Percentiles rank a stretch among this genome's conserved stretches.
phyloP scores from a whole-genome alignment of 2,797 vertebrate species.

The Myripristis murdjan region DNA sequence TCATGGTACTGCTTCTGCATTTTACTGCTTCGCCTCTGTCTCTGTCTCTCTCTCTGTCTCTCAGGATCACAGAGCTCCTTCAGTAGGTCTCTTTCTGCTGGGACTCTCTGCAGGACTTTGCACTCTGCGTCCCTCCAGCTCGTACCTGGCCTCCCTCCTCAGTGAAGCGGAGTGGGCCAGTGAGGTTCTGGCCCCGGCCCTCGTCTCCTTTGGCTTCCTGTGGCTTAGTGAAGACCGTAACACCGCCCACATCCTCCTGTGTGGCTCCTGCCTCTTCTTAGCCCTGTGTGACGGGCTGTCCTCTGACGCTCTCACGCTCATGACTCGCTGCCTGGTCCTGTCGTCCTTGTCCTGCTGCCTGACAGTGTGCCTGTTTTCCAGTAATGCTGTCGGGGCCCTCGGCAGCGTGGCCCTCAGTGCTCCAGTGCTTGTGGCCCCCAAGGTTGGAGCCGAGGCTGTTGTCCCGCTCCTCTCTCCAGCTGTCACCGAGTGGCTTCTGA shows the following conservation, averaged over 20 bases:
- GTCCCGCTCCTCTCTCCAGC: slow-evolving; percentile 54
- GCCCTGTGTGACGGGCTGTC: slow-evolving; percentile 81
- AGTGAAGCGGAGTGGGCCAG: slow-evolving; percentile 78
- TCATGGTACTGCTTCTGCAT: neutral
- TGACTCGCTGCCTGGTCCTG: slow-evolving; percentile 82
- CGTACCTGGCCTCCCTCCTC: slow-evolving; percentile 61
- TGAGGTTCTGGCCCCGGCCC: slow-evolving; percentile 75
- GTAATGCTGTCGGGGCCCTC: slow-evolving; percentile 77
- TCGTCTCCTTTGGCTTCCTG: slow-evolving; percentile 84
- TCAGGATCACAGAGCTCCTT: slow-evolving; percentile 86
- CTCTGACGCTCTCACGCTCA: slow-evolving; percentile 73
- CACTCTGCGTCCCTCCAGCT: slow-evolving; percentile 52
- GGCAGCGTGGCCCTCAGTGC: slow-evolving; percentile 80
- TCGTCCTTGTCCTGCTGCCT: slow-evolving; percentile 85
- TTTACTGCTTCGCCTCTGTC: neutral
- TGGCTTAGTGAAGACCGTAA: slow-evolving; percentile 85
- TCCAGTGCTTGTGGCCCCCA: slow-evolving; percentile 72
- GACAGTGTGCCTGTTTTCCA: slow-evolving; percentile 83
- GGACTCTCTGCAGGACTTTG: slow-evolving; percentile 76
- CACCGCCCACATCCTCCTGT: slow-evolving; percentile 80
- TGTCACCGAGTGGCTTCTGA: slow-evolving; percentile 72
- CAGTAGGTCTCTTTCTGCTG: slow-evolving; percentile 81
- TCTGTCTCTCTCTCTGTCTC: neutral
- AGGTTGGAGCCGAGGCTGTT: slow-evolving; percentile 35
- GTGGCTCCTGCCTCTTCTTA: slow-evolving; percentile 78